Base-by-base conservation (phyloP, 2,888 invertebrate genomes). In the Heterodera filipjevi region DNA sequence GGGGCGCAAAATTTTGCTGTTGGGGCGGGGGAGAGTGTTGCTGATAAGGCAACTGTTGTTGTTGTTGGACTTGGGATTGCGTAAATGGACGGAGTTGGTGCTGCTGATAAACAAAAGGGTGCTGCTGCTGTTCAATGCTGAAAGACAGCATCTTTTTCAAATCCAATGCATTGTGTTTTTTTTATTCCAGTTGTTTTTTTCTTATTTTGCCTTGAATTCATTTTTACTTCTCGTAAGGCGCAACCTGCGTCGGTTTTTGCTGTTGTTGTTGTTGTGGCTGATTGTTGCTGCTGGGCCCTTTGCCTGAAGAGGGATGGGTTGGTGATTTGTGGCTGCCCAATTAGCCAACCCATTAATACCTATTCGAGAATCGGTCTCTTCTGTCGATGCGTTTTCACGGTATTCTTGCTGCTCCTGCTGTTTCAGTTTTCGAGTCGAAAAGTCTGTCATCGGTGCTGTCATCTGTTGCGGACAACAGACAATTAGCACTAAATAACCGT, bases 11-110 rank as follows among this genome's bases (percentile, higher is more conserved):
- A 8, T 10, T 6, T 8, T n/a, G 59, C 27, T 59, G 59, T n/a
- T 59, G 59, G 16, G 16, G 49, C 49, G 49, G 59, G 39, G 39
- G 8, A 39, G 12, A 39, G 39, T 10, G n/a, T 49, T 49, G 49
- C 19, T 12, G 49, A 19, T 49, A 49, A 49, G 49, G 49, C 49
- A 49, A 49, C 33, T 72, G 53, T 39, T 72, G 72, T 10, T 72
- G 72, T 32, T n/a, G 2, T 72, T 72, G 22, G n/a, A 71, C 30
- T 16, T 71, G 12, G n/a, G n/a, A 5, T 27, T n/a, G 3, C 16
- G 35, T 30, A 71, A 33, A 33, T 32, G 46, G 46, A 35, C 16
- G 32, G 33, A 32, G 33, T 22, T 71, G 32, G 30, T 3, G 27
- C 49, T 64, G 64, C 5, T 46, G 73, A 49, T 35, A 39, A 39